Conservation (phyloP, 2,797 vertebrate genomes). For the Denticeps clupeoides region DNA sequence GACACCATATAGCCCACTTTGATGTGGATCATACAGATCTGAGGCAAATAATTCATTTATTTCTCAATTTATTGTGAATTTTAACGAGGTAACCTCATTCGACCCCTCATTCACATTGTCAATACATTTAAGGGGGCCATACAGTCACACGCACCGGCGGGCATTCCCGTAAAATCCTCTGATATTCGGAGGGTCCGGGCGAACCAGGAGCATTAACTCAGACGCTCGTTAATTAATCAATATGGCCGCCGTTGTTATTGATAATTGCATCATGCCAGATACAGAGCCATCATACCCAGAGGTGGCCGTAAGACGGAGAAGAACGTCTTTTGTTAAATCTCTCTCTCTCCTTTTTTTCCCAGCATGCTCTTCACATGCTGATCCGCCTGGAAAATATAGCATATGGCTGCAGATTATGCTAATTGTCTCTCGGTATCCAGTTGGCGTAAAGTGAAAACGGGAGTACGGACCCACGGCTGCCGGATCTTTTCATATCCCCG, state of each 20-base stretch:
- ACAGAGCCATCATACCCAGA: constrained; percentile 9
- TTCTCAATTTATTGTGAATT: too few species aligned
- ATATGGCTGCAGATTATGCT: constrained; percentile 29
- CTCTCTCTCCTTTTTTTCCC: not conserved
- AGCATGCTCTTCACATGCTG: constrained; percentile 19
- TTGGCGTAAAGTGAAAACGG: constrained; percentile 4
- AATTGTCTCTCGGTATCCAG: constrained; percentile 21
- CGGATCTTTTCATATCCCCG: constrained; percentile 1
- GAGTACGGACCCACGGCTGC: not conserved
- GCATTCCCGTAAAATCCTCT: too few species aligned
- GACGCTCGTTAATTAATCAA: constrained; percentile 4
- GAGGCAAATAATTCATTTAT: too few species aligned
- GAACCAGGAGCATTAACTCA: not conserved
- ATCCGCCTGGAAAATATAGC: constrained; percentile 24
- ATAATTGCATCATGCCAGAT: constrained; percentile 18
- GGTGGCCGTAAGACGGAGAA: constrained; percentile 13
- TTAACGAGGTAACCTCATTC: too few species aligned
- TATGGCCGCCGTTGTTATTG: constrained; percentile 12
- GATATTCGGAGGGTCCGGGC: too few species aligned
- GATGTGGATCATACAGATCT: too few species aligned
- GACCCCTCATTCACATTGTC: too few species aligned
- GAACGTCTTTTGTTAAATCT: constrained; percentile 11
- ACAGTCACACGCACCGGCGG: too few species aligned
- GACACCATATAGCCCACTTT: not conserved
- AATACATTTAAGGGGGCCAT: too few species aligned